phyloP scores from a whole-genome alignment of 37 sponge, comb jelly and placozoan species.

The Haliclona indistincta region DNA sequence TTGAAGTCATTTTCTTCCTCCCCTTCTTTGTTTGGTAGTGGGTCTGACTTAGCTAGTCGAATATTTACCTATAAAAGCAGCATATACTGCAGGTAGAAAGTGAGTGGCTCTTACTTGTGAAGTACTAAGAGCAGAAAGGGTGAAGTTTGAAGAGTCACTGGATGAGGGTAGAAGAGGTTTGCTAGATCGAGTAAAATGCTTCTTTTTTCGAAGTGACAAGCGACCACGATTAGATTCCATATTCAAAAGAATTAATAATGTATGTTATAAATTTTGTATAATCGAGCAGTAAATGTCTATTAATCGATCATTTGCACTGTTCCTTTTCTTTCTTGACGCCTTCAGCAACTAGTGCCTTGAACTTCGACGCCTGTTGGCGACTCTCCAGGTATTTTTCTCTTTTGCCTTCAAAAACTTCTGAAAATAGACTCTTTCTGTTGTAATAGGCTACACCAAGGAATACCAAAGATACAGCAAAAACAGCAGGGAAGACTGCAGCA shows the following conservation, averaged over 20 bases:
- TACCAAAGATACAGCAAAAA: slow-evolving; percentile 56
- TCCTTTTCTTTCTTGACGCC: slow-evolving; percentile 31
- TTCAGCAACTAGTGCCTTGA: slow-evolving; percentile 43
- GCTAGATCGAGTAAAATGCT: too few species aligned
- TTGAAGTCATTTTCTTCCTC: slow-evolving; percentile 14
- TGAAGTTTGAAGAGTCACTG: not conserved
- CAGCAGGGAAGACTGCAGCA: slow-evolving; percentile 34
- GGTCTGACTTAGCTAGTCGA: too few species aligned
- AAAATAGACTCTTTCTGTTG: slow-evolving; percentile 18
- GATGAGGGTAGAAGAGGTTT: not conserved
- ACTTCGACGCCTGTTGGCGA: slow-evolving; percentile 14
- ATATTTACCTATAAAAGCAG: too few species aligned
- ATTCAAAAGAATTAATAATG: too few species aligned
- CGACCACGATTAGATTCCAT: too few species aligned
- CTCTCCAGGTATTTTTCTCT: slow-evolving; percentile 15
- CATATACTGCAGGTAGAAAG: too few species aligned
- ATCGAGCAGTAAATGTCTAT: not conserved
- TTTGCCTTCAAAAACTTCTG: slow-evolving; percentile 29
- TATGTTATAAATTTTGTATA: too few species aligned
- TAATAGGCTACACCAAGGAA: slow-evolving; percentile 24
- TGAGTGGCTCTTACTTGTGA: too few species aligned
- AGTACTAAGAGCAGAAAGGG: not conserved
- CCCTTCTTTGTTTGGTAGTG: too few species aligned
- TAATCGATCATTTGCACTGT: not conserved
- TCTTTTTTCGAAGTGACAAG: too few species aligned